Conservation (phyloP, 2,797 vertebrate genomes). For the Oreonectes daqikongensis region DNA sequence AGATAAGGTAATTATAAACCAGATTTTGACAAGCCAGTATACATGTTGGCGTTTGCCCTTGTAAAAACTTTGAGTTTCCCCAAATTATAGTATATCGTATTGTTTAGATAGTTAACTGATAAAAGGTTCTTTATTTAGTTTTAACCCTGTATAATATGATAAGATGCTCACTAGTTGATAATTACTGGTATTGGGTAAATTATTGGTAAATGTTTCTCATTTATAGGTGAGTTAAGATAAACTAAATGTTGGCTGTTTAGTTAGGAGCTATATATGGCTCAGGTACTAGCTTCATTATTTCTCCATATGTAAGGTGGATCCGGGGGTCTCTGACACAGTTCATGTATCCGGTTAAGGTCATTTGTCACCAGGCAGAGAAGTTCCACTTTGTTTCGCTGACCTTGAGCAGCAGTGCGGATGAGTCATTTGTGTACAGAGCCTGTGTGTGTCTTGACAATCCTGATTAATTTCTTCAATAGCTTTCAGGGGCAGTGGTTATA, state of each 20-base stretch:
- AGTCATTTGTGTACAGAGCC: slow-evolving; percentile 44
- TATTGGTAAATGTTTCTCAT: slow-evolving; percentile 5
- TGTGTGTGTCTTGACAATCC: slow-evolving; percentile 28
- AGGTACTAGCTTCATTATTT: slow-evolving; percentile 40
- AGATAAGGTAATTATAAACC: background rate
- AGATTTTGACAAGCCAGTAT: background rate
- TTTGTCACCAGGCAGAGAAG: slow-evolving; percentile 47
- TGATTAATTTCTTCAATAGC: slow-evolving; percentile 21
- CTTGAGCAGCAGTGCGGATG: slow-evolving; percentile 27
- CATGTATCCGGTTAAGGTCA: slow-evolving; percentile 34
- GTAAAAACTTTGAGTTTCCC: too few species aligned
- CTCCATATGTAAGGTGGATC: slow-evolving; percentile 23
- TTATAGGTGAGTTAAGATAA: background rate
- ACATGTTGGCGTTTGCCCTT: too few species aligned
- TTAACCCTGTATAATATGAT: background rate
- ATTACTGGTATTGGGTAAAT: too few species aligned
- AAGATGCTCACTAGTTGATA: background rate
- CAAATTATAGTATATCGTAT: too few species aligned
- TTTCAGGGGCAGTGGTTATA: background rate
- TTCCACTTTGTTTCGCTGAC: slow-evolving; percentile 25
- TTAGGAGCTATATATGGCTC: slow-evolving; percentile 32
- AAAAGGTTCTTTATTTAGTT: background rate
- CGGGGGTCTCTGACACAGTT: slow-evolving; percentile 33
- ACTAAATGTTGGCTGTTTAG: slow-evolving; percentile 10
- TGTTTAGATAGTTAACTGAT: too few species aligned